These are phyloP conservation scores for Pipistrellus pipistrellus DNA, from an alignment of 2,797 vertebrate species.

Conservation along the genomic window DNA sequence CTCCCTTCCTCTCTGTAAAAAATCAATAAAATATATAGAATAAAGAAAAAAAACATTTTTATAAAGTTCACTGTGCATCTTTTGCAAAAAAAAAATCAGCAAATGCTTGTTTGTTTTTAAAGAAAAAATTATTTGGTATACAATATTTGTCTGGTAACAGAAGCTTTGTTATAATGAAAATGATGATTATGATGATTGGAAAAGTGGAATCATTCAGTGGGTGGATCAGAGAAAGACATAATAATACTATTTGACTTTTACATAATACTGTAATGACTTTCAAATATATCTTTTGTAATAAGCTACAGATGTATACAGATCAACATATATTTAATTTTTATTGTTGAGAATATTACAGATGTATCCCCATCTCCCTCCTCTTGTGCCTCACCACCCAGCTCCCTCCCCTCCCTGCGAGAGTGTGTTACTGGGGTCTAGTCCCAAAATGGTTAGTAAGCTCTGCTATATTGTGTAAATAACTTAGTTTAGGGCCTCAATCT, in stretches of 20 bases:
- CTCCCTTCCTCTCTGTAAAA: no score
- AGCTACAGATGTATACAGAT: background rate
- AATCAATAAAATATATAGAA: no score
- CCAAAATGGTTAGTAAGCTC: background rate
- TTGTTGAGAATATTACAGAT: no score
- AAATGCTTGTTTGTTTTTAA: conserved; percentile 73
- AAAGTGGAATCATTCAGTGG: conserved; percentile 19
- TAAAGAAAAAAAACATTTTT: no score
- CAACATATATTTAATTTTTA: background rate
- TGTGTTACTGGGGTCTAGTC: background rate
- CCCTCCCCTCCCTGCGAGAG: background rate
- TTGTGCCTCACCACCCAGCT: no score
- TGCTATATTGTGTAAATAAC: background rate
- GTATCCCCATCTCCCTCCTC: no score
- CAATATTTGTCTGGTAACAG: background rate
- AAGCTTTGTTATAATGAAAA: background rate
- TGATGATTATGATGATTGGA: background rate
- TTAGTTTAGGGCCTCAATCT: background rate
- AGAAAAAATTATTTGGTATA: background rate
- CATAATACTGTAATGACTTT: background rate
- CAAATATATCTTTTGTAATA: conserved; percentile 5
- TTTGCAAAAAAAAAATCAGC: conserved; percentile 70
- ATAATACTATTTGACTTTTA: conserved; percentile 7
- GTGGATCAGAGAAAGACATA: background rate
- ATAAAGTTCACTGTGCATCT: background rate